Base-by-base conservation (phyloP, 2,113 vertebrate genomes). In the Cricetomys ansorgei region DNA sequence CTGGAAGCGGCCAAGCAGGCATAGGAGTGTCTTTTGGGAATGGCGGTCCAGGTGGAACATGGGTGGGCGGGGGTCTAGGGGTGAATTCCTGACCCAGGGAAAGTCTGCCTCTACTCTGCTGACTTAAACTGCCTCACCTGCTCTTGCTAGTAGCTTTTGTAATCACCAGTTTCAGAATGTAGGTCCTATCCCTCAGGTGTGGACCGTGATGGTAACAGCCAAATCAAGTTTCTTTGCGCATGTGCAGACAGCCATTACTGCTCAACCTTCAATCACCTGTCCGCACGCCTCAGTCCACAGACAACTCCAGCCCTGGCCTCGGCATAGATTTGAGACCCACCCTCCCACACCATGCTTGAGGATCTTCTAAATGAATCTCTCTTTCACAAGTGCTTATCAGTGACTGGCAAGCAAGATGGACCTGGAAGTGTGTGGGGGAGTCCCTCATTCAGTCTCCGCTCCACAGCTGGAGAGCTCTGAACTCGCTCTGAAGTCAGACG, bases 321-420 rank as follows among this genome's bases (percentile, higher is more conserved):
- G 48, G 40, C 53, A 34, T 21, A 6, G 7, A 34, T 55, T 7
- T 37, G n/a, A 27, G 83, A 25, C 21, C 70, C 40, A 25, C 43
- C 21, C 48, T 70, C 34, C 6, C 1, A 0, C 21, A 25, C 5
- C 5, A 48, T 8, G 0, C 27, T 5, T 13, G n/a, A 34, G 23
- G 73, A 21, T 43, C 64, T 88, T 7, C 0, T 3, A 1, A 4
- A 37, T 4, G 48, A 87, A 55, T n/a, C 48, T 34, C 10, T 72
- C 2, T 50, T 62, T 34, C 23, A 23, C 7, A 43, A 67, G 45
- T 62, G 65, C 72, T 0, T 23, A 43, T 7, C 70, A 45, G 57
- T 15, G 70, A 73, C 45, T 27, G 72, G 29, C 72, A 43, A 53
- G 59, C 19, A 67, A 67, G 62, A 37, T 0, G 1, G 37, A 27